Percentiles rank a stretch among this genome's conserved stretches.
Evolutionary conservation across 2,888 invertebrate species (phyloP).

Genomic region (Drosophila monieri): DNA sequence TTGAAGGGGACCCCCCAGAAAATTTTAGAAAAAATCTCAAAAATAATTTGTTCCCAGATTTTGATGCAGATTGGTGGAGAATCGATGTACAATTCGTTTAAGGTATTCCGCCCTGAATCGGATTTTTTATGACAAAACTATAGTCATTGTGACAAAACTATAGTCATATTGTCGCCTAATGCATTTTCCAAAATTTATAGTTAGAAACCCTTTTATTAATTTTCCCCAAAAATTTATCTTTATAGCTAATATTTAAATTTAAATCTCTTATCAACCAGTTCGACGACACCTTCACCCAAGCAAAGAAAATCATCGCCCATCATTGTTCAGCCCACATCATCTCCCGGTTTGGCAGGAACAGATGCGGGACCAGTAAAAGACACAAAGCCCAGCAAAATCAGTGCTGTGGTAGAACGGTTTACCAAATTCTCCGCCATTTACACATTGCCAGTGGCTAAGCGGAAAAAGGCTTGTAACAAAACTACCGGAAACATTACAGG

Average conservation of each 20-base stretch:
- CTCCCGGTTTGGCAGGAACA: constrained; percentile 10
- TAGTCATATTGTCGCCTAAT: too few species aligned
- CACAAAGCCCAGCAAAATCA: constrained; percentile 30
- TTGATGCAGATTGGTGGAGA: too few species aligned
- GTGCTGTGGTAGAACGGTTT: constrained; percentile 75
- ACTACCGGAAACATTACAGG: constrained; percentile 71
- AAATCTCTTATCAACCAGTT: constrained; percentile 39
- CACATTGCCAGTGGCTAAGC: constrained; percentile 79
- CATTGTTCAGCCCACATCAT: constrained; percentile 20
- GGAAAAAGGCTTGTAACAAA: constrained; percentile 67
- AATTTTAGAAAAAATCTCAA: too few species aligned
- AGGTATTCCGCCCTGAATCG: too few species aligned
- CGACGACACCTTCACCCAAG: constrained; percentile 65
- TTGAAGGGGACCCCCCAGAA: too few species aligned
- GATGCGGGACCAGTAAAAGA: constrained; percentile 43
- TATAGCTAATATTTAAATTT: neutral
- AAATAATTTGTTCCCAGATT: too few species aligned
- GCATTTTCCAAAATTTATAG: too few species aligned
- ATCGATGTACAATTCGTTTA: too few species aligned
- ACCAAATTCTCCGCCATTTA: constrained; percentile 81
- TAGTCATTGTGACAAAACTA: too few species aligned
- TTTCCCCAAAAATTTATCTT: neutral
- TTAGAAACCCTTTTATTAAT: too few species aligned
- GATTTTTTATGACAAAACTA: too few species aligned
- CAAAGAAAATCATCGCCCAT: constrained; percentile 58